Base-by-base conservation (phyloP, 2,888 invertebrate genomes). In the Nematopogon swammerdamellus region DNA sequence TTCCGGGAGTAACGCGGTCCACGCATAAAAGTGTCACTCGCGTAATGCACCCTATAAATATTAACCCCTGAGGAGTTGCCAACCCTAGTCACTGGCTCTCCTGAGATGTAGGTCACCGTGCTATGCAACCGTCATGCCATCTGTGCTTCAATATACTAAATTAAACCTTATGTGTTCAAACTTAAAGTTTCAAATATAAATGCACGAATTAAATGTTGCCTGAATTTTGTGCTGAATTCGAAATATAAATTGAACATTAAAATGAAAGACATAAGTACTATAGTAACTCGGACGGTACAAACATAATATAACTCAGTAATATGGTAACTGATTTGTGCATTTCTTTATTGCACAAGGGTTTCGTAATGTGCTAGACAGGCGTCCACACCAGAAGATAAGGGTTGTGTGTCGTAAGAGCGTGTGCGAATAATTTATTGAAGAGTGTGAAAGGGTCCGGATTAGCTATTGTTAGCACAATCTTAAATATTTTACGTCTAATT, bases 1-100 rank as follows among this genome's bases (percentile, higher is more conserved):
- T 36, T 14, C 36, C 36, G 36, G 6, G 36, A 6, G 14, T 36
- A 36, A 36, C n/a, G 36, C 57, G 75, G 68, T 68, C 62, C 74
- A 72, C 63, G 69, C 74, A 79, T 79, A 79, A 79, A 79, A 76
- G 65, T 67, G 79, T 79, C 79, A 74, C 64, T 68, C 69, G 74
- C 77, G 74, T 74, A 70, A 72, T 73, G 74, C 76, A 77, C 67
- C 68, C 73, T 60, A 76, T 76, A 76, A 73, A 77, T 77, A 77
- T 73, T 65, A 72, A 67, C 68, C 79, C 77, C 79, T 62, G 58
- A 60, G 62, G 72, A 71, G 64, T 60, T 54, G 56, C 72, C 72
- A 74, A 74, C 70, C 67, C 65, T 63, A 68, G 68, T 65, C 64
- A 65, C 71, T 70, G 25, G n/a, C n/a, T n/a, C 73, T 72, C 68